A percentile compares a stretch with the other conserved stretches of the same genome.
Evolutionary conservation across 2,888 invertebrate species (phyloP).

Genomic region (Microchrysa polita): DNA sequence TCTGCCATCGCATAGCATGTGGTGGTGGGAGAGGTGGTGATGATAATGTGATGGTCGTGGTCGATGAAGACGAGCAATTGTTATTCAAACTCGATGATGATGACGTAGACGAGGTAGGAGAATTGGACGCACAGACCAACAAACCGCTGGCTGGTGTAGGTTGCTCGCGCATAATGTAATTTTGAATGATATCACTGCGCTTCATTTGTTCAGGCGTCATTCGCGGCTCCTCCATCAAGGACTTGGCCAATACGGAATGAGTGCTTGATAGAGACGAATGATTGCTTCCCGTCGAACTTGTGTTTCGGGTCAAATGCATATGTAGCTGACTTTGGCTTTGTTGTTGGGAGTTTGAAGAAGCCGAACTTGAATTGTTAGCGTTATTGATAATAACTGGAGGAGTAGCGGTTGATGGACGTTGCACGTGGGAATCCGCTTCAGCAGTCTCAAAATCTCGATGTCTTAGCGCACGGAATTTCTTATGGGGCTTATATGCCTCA

Average conservation of each 20-base stretch:
- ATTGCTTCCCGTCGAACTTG: slow-evolving; percentile 60
- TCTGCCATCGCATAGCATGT: slow-evolving; percentile 61
- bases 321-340: slow-evolving; percentile 63
- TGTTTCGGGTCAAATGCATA: slow-evolving; percentile 69
- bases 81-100: slow-evolving; percentile 53
- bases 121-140: slow-evolving; percentile 54
- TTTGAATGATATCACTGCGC: slow-evolving; percentile 91
- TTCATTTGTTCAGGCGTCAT: slow-evolving; percentile 94
- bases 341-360: slow-evolving; percentile 52
- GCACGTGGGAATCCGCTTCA: slow-evolving; percentile 68
- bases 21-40: slow-evolving; percentile 60
- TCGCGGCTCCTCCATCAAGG: slow-evolving; percentile 90
- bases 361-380: slow-evolving; percentile 46
- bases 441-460: slow-evolving; percentile 81
- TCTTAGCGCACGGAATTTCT: slow-evolving; percentile 89
- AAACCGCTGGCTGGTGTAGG: slow-evolving; percentile 51
- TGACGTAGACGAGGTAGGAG: slow-evolving; percentile 54
- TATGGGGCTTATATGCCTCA: slow-evolving; percentile 94
- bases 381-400: slow-evolving; percentile 52
- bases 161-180: slow-evolving; percentile 84
- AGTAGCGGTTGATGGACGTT: slow-evolving; percentile 55
- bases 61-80: slow-evolving; percentile 56
- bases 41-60: slow-evolving; percentile 60
- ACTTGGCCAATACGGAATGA: slow-evolving; percentile 89
- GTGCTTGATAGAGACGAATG: slow-evolving; percentile 79